These are phyloP conservation scores for Pelecanus crispus DNA, from an alignment of 2,113 vertebrate genomes.

Conservation along the genomic window DNA sequence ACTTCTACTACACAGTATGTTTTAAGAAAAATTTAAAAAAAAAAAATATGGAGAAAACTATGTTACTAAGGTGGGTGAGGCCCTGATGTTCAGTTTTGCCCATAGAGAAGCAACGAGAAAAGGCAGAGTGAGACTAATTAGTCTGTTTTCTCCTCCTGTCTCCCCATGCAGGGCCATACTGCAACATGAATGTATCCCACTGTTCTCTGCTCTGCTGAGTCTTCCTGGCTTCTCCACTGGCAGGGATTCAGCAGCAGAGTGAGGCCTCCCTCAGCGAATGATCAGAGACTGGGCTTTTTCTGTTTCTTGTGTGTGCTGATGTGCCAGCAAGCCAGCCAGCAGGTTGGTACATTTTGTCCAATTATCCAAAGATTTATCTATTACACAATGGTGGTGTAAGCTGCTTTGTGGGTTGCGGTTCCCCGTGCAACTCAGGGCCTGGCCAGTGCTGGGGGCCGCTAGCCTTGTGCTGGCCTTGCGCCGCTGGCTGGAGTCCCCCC, in stretches of 20 bases:
- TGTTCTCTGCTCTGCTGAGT: not conserved
- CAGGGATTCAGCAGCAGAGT: not conserved
- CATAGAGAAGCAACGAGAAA: not conserved
- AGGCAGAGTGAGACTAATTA: not conserved
- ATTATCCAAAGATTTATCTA: not conserved
- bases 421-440: not conserved
- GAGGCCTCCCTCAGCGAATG: not conserved
- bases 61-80: not conserved
- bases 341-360: not conserved
- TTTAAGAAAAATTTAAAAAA: not conserved
- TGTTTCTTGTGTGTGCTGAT: not conserved
- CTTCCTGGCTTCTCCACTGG: not conserved
- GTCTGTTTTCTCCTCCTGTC: not conserved
- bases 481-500: not conserved
- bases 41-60: not conserved
- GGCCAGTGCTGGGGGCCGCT: not conserved
- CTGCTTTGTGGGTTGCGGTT: not conserved
- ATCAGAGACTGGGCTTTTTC: not conserved
- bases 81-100: not conserved
- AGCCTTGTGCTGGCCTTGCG: not conserved
- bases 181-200: fast-evolving
- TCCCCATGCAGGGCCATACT: not conserved
- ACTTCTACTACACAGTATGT: not conserved
- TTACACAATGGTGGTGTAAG: not conserved
- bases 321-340: not conserved